Evolutionary conservation across 35 echinoderm and acorn worm species (phyloP), one percentile per base, ranked within the genome.

Genomic region (Anneissia japonica): DNA sequence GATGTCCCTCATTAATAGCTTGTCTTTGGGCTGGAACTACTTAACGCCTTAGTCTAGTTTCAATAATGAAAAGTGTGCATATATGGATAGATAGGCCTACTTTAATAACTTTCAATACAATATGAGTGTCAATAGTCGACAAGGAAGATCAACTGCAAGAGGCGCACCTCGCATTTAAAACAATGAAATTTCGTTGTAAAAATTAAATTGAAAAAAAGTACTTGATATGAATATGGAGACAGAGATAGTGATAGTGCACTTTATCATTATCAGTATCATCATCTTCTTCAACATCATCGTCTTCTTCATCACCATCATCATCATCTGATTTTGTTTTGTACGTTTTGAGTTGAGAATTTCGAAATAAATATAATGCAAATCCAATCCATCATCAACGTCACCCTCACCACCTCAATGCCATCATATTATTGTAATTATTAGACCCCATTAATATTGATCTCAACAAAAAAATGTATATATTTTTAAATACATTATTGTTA

Each of bases 401-500:
- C 55, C 16, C 0, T 55, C 0, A 56, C 55, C 4, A 83, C 55
- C n/a, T n/a, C n/a, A n/a, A n/a, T n/a, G n/a, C n/a, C n/a, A n/a
- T n/a, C n/a, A n/a, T n/a, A n/a, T n/a, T n/a, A n/a, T n/a, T n/a
- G n/a, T n/a, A n/a, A n/a, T n/a, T n/a, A n/a, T n/a, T n/a, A n/a
- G n/a, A n/a, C n/a, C n/a, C n/a, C n/a, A n/a, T n/a, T n/a, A n/a
- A n/a, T n/a, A n/a, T n/a, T n/a, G n/a, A n/a, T n/a, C n/a, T n/a
- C n/a, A n/a, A n/a, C n/a, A n/a, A n/a, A n/a, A n/a, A n/a, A n/a
- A n/a, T n/a, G n/a, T n/a, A n/a, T n/a, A n/a, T n/a, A n/a, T n/a
- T n/a, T n/a, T n/a, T n/a, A n/a, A n/a, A n/a, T n/a, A n/a, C 7
- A 55, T 83, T 30, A 55, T 83, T 46, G 55, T 55, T 1, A 83